Conservation (phyloP, 2,797 vertebrate genomes). For the Malacoraja senta region DNA sequence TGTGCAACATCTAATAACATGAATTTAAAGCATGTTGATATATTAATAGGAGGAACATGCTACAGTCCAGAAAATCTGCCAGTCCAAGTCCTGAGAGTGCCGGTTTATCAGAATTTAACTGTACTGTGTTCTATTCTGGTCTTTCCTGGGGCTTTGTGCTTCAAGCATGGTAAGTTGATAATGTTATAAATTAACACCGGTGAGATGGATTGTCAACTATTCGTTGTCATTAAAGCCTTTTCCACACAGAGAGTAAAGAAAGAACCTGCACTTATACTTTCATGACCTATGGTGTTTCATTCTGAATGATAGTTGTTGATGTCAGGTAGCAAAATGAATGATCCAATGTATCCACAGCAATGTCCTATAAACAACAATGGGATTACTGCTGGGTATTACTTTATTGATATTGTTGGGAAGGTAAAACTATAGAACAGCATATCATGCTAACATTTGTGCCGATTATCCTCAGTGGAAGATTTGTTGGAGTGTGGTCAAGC, state of each 20-base stretch:
- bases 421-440: not conserved
- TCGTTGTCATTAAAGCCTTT: constrained; percentile 15
- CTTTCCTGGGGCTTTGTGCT: not conserved
- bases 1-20: no score
- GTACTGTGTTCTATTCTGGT: not conserved
- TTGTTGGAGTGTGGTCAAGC: not conserved
- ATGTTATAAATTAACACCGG: not conserved
- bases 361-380: not conserved
- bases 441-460: not conserved
- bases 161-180: not conserved
- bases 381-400: not conserved
- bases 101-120: no score
- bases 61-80: no score
- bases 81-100: no score
- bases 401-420: not conserved
- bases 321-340: not conserved
- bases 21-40: no score
- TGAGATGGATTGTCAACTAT: not conserved
- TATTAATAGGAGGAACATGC: no score
- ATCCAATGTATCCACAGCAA: not conserved
- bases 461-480: not conserved
- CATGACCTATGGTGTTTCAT: not conserved
- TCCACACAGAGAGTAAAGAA: not conserved
- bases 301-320: not conserved
- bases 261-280: not conserved